A percentile compares a stretch with the other conserved stretches of the same genome.
These are phyloP conservation scores for Hipposideros armiger DNA, from an alignment of 2,113 vertebrate genomes.

Conservation along the genomic window DNA sequence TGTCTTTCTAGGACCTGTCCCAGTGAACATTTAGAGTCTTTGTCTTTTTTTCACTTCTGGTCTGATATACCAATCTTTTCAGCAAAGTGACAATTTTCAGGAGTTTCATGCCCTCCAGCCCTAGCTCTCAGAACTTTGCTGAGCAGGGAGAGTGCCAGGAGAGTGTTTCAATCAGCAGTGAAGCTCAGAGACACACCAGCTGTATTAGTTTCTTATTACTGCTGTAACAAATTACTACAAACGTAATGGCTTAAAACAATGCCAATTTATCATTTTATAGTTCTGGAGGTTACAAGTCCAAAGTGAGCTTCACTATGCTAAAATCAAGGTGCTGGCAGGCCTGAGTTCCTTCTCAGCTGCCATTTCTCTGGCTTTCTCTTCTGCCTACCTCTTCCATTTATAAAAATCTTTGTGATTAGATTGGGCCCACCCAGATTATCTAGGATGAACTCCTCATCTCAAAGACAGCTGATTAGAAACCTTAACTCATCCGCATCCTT, in stretches of 20 bases:
- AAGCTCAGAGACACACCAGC: background rate
- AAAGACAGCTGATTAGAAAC: background rate
- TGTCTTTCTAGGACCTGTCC: background rate
- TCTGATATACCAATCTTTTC: background rate
- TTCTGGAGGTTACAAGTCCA: background rate
- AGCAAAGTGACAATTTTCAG: background rate
- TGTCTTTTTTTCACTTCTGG: background rate
- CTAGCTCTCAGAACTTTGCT: background rate
- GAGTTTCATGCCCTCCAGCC: background rate
- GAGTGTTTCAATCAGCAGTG: background rate
- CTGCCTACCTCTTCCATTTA: background rate
- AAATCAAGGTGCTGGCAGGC: background rate
- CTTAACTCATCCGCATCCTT: background rate
- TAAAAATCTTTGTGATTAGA: background rate
- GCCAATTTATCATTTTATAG: background rate
- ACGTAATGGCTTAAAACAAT: background rate
- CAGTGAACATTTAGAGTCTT: background rate
- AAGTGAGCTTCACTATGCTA: background rate
- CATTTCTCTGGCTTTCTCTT: background rate
- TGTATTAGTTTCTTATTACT: background rate
- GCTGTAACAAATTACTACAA: background rate
- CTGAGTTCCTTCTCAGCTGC: background rate
- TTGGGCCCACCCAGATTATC: background rate
- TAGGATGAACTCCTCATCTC: background rate
- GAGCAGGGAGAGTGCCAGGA: background rate